Conservation (phyloP, 2,113 vertebrate species). For the Limnothrissa miodon region DNA sequence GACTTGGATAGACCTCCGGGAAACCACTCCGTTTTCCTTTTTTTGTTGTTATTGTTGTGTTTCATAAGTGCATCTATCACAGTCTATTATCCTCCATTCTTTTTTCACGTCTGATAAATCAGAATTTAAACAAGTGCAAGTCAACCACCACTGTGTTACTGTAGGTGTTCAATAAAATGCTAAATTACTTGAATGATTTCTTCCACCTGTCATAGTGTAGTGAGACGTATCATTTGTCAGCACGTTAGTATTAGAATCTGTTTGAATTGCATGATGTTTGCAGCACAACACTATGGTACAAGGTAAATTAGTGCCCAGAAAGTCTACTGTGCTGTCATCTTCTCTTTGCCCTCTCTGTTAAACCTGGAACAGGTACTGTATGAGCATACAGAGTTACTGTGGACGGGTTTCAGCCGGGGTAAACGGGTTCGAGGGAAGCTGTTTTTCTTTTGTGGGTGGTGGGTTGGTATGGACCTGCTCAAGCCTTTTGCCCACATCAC, state of each 20-base stretch:
- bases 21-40: background rate
- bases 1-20: slow-evolving; percentile 2
- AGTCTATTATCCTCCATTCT: background rate
- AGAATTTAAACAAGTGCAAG: background rate
- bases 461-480: background rate
- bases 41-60: background rate
- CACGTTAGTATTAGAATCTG: too few species aligned
- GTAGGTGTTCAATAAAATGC: too few species aligned
- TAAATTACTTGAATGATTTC: too few species aligned
- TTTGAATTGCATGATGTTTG: too few species aligned
- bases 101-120: background rate
- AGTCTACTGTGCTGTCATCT: too few species aligned
- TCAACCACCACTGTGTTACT: too few species aligned
- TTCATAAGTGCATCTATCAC: slow-evolving; percentile 5
- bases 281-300: too few species aligned
- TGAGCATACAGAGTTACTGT: background rate
- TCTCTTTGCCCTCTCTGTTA: background rate
- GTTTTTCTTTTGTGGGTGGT: background rate
- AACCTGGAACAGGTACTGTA: background rate
- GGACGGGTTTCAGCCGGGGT: background rate
- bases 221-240: too few species aligned
- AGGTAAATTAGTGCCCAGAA: too few species aligned
- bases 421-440: background rate
- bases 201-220: too few species aligned
- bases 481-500: background rate